Base-by-base conservation (phyloP, 2,113 vertebrate species). In the Tiliqua scincoides region DNA sequence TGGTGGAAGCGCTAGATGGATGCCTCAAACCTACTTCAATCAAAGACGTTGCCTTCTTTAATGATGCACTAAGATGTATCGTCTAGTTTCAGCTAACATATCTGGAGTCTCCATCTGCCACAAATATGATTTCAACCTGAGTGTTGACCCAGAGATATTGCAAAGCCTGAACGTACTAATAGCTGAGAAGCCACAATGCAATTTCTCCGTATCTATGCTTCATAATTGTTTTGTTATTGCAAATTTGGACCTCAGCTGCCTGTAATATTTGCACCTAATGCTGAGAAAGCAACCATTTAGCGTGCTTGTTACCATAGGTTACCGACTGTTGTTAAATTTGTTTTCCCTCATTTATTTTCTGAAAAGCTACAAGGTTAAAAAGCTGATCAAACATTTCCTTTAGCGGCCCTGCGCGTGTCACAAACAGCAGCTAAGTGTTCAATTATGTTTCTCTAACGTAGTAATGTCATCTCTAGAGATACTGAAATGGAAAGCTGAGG, bases 371-470 rank as follows among this genome's bases (percentile, higher is more conserved):
- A 65, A 68, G 70, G 0, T 68, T 20, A 57, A 88, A 83, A 88
- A 30, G 54, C 40, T 67, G 76, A 54, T 81, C 52, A 85, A 70
- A 85, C 30, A 82, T 57, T 90, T 89, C 74, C 83, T 85, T 83
- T 32, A 48, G 1, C 1, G 35, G 57, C 37, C 57, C 57, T 12
- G 87, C 67, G n/a, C 1, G 0, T 90, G 32, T 48, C 1, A 0
- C 48, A 27, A 20, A 4, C 15, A 27, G 18, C 73, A 81, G 14
- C 40, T 82, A 87, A 85, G 52, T 4, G 9, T 76, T 43, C 54
- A 75, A 79, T 78, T 89, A 85, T 54, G 37, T 43, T 65, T 59
- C 43, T 37, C 85, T 90, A 77, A 90, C 72, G 35, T 77, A 87
- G 72, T 63, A 35, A 30, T 79, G 65, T 62, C 48, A 79, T 90